phyloP scores from a whole-genome alignment of 2,797 vertebrate species.

The Tarsius wallacei region DNA sequence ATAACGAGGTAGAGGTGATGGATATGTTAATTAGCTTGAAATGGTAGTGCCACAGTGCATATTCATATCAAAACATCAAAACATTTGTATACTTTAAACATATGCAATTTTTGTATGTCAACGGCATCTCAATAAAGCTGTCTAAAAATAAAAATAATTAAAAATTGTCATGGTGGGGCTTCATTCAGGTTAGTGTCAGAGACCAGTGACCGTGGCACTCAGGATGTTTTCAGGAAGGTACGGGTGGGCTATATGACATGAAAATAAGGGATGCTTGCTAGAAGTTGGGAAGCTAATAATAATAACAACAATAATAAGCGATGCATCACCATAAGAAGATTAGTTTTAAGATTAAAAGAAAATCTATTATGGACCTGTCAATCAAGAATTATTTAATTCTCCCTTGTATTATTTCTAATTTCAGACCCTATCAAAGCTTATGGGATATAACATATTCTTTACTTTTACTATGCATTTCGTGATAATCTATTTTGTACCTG shows the following conservation, averaged over 20 bases:
- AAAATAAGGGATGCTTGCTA: neutral
- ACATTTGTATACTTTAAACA: neutral
- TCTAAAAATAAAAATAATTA: neutral
- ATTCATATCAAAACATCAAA: neutral
- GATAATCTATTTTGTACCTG: neutral
- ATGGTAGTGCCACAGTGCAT: neutral
- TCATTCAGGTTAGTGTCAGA: neutral
- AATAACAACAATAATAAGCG: neutral
- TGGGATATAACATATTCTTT: neutral
- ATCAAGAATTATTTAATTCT: slow-evolving; percentile 51
- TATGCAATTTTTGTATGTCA: neutral
- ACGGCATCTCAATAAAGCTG: neutral
- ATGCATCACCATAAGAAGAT: neutral
- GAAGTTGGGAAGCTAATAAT: too few species aligned
- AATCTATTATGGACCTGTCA: neutral
- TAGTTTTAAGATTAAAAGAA: slow-evolving; percentile 9
- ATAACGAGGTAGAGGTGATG: neutral
- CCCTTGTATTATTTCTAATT: neutral
- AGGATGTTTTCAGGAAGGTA: neutral
- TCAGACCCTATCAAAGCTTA: neutral
- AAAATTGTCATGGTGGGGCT: neutral
- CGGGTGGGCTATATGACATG: neutral
- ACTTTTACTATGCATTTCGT: neutral
- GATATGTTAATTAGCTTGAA: neutral
- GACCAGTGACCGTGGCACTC: neutral